These are phyloP conservation scores for Gerris buenoi DNA, from an alignment of 1,140 invertebrate genomes.

Conservation along the genomic window DNA sequence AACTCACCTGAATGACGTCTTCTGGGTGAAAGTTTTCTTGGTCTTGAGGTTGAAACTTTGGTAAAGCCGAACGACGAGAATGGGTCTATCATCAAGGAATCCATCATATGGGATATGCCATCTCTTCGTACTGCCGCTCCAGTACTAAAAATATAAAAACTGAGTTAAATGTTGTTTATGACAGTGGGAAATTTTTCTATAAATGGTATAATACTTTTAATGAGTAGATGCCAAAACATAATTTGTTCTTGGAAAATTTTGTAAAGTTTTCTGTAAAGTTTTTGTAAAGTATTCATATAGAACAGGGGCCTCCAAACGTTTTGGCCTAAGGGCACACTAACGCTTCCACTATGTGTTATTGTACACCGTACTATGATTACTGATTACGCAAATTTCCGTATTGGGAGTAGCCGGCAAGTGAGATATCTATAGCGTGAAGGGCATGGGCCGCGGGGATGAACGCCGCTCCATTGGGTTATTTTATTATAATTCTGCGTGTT, in stretches of 20 bases:
- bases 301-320: too few relatives aligned
- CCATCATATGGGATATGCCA: constrained; percentile 52
- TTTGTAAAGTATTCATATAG: too few relatives aligned
- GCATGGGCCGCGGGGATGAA: too few relatives aligned
- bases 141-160: constrained; percentile 21
- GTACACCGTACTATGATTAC: too few relatives aligned
- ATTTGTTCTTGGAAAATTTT: not conserved
- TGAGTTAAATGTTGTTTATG: not conserved
- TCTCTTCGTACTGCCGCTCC: constrained; percentile 35
- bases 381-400: too few relatives aligned
- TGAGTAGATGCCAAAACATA: not conserved
- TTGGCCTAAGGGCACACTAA: too few relatives aligned
- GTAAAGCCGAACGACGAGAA: constrained; percentile 41
- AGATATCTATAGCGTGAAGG: too few relatives aligned
- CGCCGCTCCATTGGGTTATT: too few relatives aligned
- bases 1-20: constrained; percentile 4
- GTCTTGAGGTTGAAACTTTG: constrained; percentile 37
- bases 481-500: too few relatives aligned
- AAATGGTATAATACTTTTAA: not conserved
- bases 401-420: too few relatives aligned
- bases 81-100: constrained; percentile 46
- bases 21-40: constrained; percentile 3
- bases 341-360: too few relatives aligned
- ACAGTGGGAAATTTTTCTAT: not conserved
- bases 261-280: not conserved